Evolutionary conservation across 2,888 invertebrate species (phyloP).

Genomic region (Troides oblongomaculatus): DNA sequence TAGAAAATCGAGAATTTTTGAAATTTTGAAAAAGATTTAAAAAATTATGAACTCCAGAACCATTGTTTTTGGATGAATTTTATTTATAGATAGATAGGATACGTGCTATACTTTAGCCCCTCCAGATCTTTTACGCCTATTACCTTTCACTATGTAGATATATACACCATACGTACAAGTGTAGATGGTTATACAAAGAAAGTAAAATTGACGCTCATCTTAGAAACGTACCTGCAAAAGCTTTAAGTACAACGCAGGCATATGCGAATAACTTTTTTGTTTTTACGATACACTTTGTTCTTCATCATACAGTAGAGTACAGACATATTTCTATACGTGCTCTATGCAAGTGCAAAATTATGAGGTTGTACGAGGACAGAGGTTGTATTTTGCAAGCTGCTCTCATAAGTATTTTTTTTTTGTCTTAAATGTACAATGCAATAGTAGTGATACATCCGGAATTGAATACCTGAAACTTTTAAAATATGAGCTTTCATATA

Average conservation of each 20-base stretch:
- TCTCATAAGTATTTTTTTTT: background rate
- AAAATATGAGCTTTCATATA: background rate
- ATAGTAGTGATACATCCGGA: background rate
- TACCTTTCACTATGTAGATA: too few relatives aligned
- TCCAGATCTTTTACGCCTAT: too few relatives aligned
- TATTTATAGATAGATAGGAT: too few relatives aligned
- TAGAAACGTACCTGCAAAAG: slow-evolving; percentile 6
- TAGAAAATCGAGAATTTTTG: too few relatives aligned
- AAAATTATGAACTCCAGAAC: too few relatives aligned
- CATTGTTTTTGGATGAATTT: too few relatives aligned
- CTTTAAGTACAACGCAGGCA: slow-evolving; percentile 7
- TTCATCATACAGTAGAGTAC: slow-evolving; percentile 15
- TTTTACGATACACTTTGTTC: slow-evolving; percentile 14
- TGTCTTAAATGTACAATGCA: background rate
- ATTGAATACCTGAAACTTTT: background rate
- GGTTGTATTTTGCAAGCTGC: background rate
- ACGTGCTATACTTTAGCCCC: too few relatives aligned
- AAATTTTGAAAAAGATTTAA: too few relatives aligned
- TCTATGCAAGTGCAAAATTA: slow-evolving; percentile 10
- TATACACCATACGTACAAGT: too few relatives aligned
- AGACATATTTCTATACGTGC: background rate
- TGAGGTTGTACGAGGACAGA: background rate
- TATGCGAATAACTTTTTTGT: slow-evolving; percentile 17
- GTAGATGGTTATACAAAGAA: slow-evolving; percentile 30
- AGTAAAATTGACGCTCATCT: slow-evolving; percentile 40